Evolutionary conservation across 2,797 vertebrate genomes (phyloP).

Genomic region (Rhadinocentrus ornatus): DNA sequence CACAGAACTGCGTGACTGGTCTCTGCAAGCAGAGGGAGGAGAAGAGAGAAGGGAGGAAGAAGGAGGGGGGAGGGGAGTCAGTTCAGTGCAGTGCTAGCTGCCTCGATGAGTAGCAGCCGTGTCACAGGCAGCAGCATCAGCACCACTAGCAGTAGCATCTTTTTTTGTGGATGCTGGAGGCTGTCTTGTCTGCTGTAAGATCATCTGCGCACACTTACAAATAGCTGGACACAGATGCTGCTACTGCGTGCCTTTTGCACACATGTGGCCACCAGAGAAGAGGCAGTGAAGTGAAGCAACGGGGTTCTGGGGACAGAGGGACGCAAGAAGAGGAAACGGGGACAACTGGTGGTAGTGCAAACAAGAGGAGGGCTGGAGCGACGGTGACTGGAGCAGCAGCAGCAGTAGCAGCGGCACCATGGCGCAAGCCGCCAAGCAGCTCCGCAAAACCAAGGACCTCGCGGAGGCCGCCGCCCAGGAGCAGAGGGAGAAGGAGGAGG

Average conservation of each 20-base stretch:
- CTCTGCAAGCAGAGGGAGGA: constrained; percentile 68
- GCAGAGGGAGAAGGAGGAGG: constrained; percentile 96
- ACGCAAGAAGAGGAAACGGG: constrained; percentile 54
- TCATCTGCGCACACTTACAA: constrained; percentile 20
- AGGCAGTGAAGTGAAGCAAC: constrained; percentile 55
- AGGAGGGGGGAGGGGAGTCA: constrained; percentile 72
- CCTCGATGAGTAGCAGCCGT: constrained; percentile 76
- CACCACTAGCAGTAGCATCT: constrained; percentile 79
- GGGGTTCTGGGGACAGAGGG: constrained; percentile 60
- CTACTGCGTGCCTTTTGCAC: constrained; percentile 47
- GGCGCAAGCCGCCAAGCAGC: constrained; percentile 98
- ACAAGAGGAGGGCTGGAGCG: constrained; percentile 64
- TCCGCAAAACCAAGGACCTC: constrained; percentile 98
- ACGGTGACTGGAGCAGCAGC: constrained; percentile 64
- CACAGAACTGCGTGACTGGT: constrained; percentile 82
- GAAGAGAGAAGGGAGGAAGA: constrained; percentile 57
- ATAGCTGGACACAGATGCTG: constrained; percentile 35
- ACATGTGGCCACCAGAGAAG: constrained; percentile 69
- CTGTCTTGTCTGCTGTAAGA: constrained; percentile 61
- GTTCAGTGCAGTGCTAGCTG: constrained; percentile 76
- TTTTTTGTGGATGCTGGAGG: constrained; percentile 68
- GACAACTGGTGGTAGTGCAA: constrained; percentile 56
- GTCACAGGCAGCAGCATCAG: constrained; percentile 75
- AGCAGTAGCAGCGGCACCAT: constrained; percentile 83
- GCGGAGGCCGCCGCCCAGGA: constrained; percentile 95